phyloP scores from a whole-genome alignment of 2,888 invertebrate species.

The Pyrocoelia pectoralis region DNA sequence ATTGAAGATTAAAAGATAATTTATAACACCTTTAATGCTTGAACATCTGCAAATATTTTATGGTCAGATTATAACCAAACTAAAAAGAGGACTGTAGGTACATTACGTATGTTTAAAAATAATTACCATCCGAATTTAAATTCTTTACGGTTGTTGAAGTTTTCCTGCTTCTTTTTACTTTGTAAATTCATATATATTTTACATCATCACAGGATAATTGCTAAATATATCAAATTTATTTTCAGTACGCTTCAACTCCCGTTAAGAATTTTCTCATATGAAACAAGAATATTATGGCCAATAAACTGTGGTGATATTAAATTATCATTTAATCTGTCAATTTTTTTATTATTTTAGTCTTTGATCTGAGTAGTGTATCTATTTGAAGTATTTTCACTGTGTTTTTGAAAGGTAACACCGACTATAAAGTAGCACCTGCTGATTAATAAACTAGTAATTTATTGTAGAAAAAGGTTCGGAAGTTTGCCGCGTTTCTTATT shows the following conservation, averaged over 20 bases:
- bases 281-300: no score
- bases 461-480: no score
- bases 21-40: background rate
- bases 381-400: no score
- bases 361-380: no score
- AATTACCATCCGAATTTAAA: background rate
- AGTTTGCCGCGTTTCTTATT: no score
- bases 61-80: background rate
- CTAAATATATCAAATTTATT: background rate
- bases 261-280: background rate
- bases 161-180: background rate
- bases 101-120: background rate
- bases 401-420: no score
- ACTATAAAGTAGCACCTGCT: no score
- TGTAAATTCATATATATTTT: background rate
- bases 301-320: no score
- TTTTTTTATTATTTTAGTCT: no score
- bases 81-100: background rate
- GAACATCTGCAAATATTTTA: constrained; percentile 7
- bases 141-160: background rate
- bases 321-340: no score
- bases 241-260: background rate
- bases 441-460: no score
- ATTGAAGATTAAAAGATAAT: constrained; percentile 3
- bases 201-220: background rate